phyloP scores from a whole-genome alignment of 1,140 invertebrate species.

The Solenopsis invicta region DNA sequence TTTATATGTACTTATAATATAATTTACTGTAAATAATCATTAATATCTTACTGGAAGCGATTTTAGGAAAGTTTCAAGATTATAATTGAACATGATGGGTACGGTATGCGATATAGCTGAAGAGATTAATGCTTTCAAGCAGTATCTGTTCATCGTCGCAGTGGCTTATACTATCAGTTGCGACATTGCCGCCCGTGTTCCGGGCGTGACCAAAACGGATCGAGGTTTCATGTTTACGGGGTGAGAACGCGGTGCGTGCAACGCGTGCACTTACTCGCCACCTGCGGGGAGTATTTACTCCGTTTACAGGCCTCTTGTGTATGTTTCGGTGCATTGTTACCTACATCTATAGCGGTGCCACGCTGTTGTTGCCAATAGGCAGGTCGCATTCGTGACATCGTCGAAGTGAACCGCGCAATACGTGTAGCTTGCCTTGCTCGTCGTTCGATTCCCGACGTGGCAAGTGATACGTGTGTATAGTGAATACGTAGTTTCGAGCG shows the following conservation, averaged over 20 bases:
- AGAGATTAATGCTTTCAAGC: conserved; percentile 71
- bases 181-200: conserved; percentile 58
- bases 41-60: not conserved
- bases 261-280: conserved; percentile 68
- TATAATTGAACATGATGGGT: not conserved
- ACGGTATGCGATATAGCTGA: not conserved
- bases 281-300: conserved; percentile 67
- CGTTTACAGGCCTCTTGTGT: conserved; percentile 68
- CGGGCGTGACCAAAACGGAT: conserved; percentile 71
- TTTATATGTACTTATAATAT: no score
- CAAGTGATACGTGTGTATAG: not conserved
- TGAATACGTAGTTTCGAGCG: not conserved
- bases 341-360: conserved; percentile 35
- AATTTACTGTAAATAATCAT: not conserved
- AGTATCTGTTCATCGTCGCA: conserved; percentile 54
- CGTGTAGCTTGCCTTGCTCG: conserved; percentile 38
- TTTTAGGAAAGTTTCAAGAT: not conserved
- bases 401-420: conserved; percentile 36
- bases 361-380: conserved; percentile 61
- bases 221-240: conserved; percentile 69
- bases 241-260: conserved; percentile 42
- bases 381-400: conserved; percentile 56
- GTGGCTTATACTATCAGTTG: conserved; percentile 42
- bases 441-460: conserved; percentile 48
- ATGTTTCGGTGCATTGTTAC: conserved; percentile 65